Base-by-base conservation (phyloP, 2,113 vertebrate genomes). In the Thinocorus orbignyianus region DNA sequence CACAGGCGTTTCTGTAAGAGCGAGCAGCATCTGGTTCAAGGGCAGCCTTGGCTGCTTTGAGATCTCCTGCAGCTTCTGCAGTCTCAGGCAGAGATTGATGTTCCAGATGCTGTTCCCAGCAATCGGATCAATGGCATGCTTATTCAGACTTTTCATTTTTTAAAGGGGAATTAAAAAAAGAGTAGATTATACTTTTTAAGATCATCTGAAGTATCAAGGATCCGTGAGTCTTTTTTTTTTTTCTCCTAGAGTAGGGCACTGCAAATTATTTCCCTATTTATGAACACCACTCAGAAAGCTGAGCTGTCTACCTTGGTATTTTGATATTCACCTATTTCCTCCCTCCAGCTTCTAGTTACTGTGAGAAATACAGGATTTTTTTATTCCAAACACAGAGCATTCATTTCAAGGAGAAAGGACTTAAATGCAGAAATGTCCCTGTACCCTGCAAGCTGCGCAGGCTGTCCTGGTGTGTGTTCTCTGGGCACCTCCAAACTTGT, bases 71-170 rank as follows among this genome's bases (percentile, higher is more conserved):
- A 95, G 95, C 92, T 94, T 57, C 88, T 95, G 88, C 93, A 91
- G 72, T 76, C 92, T 78, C 82, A 71, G 86, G 61, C 88, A 74
- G 90, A 90, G 90, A 92, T 24, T 84, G 95, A 86, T 92, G 88
- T 95, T 95, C 95, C 95, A 96, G 95, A 94, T 94, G 93, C 95
- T 88, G 61, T 93, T 96, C 88, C 90, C 86, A 92, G 72, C 82
- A 60, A 25, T 65, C 2, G 0, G 69, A 94, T 96, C 93, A 95
- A 78, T 90, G 89, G 46, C 4, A 22, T 60, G 48, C 77, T 95
- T 92, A 76, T 92, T 93, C 93, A 81, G 77, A 57, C 48, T 91
- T 95, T 14, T 69, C 61, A 52, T 86, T 89, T 96, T 49, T 55
- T 30, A 83, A 73, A 35, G 6, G 13, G 18, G 46, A 19, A 17